A percentile compares a stretch with the other conserved stretches of the same genome.
These are phyloP conservation scores for Lophius americanus DNA, from an alignment of 2,797 vertebrate genomes.

Conservation along the genomic window DNA sequence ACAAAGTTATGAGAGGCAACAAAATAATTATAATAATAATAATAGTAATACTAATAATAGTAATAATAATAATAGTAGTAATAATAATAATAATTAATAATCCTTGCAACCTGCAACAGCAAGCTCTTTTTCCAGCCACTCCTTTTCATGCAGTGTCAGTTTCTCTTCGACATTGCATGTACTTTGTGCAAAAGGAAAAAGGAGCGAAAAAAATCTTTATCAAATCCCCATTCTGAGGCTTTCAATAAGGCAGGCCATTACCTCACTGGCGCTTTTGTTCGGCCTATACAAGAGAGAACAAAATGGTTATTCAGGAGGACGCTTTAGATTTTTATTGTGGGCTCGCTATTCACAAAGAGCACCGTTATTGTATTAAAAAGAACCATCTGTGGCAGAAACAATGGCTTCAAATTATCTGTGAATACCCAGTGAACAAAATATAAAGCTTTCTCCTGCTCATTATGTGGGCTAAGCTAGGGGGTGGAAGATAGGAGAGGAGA, in stretches of 20 bases:
- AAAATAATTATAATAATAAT: background rate
- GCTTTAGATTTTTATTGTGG: conserved; percentile 99
- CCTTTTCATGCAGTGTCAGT: conserved; percentile 75
- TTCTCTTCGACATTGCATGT: conserved; percentile 90
- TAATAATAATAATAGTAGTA: conserved; percentile 31
- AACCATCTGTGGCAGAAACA: conserved; percentile 99
- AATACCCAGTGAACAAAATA: conserved; percentile 99
- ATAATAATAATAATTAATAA: conserved; percentile 25
- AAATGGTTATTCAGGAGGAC: conserved; percentile 99
- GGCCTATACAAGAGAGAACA: conserved; percentile 99
- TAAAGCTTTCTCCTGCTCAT: conserved; percentile 98
- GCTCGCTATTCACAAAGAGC: conserved; percentile 98
- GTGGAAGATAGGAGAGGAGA: conserved; percentile 86
- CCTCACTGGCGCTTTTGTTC: conserved; percentile 99
- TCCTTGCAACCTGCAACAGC: conserved; percentile 22
- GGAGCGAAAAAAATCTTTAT: conserved; percentile 92
- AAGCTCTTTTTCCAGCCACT: conserved; percentile 33
- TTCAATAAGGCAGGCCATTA: conserved; percentile 99
- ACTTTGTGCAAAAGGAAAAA: conserved; percentile 83
- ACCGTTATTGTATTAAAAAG: conserved; percentile 99
- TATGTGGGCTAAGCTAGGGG: conserved; percentile 93
- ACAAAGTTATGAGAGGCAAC: conserved; percentile 5
- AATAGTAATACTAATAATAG: conserved; percentile 22
- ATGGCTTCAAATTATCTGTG: conserved; percentile 99
- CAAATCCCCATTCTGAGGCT: conserved; percentile 97